Base-by-base conservation (phyloP, 2,113 vertebrate genomes). In the Puma concolor region DNA sequence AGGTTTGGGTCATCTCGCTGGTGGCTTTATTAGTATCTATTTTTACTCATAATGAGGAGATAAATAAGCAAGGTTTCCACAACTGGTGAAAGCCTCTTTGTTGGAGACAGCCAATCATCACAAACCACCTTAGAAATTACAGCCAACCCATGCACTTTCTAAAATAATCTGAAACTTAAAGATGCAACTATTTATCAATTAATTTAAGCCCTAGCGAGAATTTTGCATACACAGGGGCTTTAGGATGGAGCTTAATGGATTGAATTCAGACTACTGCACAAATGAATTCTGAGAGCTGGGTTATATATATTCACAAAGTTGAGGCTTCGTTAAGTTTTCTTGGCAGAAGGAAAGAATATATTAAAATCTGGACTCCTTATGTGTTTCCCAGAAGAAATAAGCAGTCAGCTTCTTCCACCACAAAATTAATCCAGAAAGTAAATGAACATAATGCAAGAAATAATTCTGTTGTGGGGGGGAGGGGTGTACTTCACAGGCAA, bases 321-420 rank as follows among this genome's bases (percentile, higher is more conserved):
- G 84, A 85, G 60, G 80, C 85, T 95, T 96, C 29, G 54, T 94
- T 82, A 97, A 94, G 88, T 80, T 95, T 98, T 96, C 96, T 97
- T 98, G 97, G 98, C 96, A 77, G 54, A 72, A 36, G 12, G 4
- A 88, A 77, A 72, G 91, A 87, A 85, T 88, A 88, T 83, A 96
- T 96, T 96, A 97, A 96, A 93, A 96, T 87, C 84, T 96, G 96
- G 87, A 95, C 96, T 94, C 29, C 88, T 72, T 72, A 17, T 91
- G 41, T 64, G 54, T 74, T 97, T 96, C 97, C 96, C 90, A 96
- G 95, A 95, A 97, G 96, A 96, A 95, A 92, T 82, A 76, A 96
- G 79, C 67, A 76, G 63, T 64, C 31, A 23, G 50, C 36, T 96
- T 86, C 74, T 89, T 88, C 95, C 93, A 63, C 85, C 79, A 69